Percentiles rank a stretch among this genome's conserved stretches.
Conservation (phyloP, 2,888 invertebrate species). For the Acanthosoma haemorrhoidale region DNA sequence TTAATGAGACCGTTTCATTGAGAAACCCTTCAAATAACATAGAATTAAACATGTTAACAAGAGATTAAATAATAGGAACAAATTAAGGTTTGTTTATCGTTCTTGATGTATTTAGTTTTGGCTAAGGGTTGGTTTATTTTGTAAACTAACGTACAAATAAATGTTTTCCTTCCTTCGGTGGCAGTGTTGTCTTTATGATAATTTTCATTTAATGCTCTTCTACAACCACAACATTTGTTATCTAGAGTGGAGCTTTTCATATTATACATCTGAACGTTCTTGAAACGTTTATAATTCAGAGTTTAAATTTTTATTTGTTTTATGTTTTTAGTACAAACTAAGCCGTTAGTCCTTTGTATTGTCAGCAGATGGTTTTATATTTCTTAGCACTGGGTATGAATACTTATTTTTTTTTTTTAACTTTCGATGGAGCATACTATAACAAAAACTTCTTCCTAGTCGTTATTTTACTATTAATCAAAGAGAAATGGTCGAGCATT, state of each 20-base stretch:
- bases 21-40: not conserved
- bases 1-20: not conserved
- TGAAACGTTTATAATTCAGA: too few species aligned
- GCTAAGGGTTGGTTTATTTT: not conserved
- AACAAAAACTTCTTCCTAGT: too few species aligned
- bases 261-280: not conserved
- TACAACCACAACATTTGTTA: not conserved
- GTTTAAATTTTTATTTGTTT: too few species aligned
- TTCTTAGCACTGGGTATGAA: too few species aligned
- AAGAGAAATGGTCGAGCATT: too few species aligned
- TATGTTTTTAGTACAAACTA: too few species aligned
- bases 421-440: too few species aligned
- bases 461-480: too few species aligned
- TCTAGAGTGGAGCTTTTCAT: not conserved
- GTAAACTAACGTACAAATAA: not conserved
- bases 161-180: not conserved
- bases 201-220: not conserved
- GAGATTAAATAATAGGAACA: constrained; percentile 4
- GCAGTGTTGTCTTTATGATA: not conserved
- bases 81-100: not conserved
- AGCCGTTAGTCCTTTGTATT: too few species aligned
- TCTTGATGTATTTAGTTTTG: not conserved
- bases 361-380: too few species aligned
- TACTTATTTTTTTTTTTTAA: too few species aligned
- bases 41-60: not conserved